phyloP scores from a whole-genome alignment of 2,113 vertebrate species.

The Ivindomyrus marchei region DNA sequence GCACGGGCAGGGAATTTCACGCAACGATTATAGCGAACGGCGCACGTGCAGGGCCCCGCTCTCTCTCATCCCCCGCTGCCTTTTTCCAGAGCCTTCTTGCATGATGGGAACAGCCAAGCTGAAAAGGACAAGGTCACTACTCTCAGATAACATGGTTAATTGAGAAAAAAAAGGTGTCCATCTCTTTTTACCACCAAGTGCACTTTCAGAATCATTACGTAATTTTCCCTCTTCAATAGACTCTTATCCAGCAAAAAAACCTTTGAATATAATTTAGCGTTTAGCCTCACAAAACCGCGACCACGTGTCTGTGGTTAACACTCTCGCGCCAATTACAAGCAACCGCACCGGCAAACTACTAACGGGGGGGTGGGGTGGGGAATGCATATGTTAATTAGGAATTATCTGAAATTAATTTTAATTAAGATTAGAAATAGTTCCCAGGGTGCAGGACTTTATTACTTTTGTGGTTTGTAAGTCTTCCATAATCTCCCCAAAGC shows the following conservation, averaged over 20 bases:
- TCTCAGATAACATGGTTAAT: background rate
- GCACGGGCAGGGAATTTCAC: background rate
- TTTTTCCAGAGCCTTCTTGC: background rate
- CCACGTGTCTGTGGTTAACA: background rate
- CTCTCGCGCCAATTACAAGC: background rate
- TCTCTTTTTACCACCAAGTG: background rate
- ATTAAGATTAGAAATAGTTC: conserved; percentile 56
- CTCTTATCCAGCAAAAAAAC: background rate
- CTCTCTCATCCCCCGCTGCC: background rate
- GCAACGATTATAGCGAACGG: background rate
- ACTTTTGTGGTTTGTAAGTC: conserved; percentile 56
- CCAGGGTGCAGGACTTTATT: conserved; percentile 54
- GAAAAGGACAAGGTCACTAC: conserved; percentile 10
- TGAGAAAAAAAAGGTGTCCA: background rate
- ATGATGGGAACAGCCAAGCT: background rate
- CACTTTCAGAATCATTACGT: background rate
- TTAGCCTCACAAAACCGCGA: background rate
- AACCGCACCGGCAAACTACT: conserved; percentile 25
- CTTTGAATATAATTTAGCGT: background rate
- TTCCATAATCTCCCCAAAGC: conserved; percentile 49
- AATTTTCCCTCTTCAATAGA: background rate
- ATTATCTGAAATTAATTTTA: conserved; percentile 57
- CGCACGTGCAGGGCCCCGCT: no score
- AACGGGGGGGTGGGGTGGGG: conserved; percentile 23
- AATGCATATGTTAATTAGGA: conserved; percentile 51